A percentile compares a stretch with the other conserved stretches of the same genome.
These are phyloP conservation scores for Urocolius indicus DNA, from an alignment of 2,113 vertebrate species.

Conservation along the genomic window DNA sequence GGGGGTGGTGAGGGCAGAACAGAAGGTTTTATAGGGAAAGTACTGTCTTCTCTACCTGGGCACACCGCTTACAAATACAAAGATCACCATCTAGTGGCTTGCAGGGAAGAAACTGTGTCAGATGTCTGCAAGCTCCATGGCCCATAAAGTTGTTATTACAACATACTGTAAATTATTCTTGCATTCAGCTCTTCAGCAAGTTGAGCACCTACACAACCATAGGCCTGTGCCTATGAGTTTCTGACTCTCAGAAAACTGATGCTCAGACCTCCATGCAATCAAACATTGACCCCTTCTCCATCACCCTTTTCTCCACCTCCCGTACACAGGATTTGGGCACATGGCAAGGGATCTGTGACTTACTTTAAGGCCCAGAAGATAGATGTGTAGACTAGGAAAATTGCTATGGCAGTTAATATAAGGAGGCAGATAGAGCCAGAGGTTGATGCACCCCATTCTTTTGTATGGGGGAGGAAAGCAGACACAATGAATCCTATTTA, in stretches of 20 bases:
- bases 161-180: neutral
- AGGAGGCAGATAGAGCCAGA: neutral
- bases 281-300: neutral
- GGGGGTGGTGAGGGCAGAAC: too few relatives aligned
- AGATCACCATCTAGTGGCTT: slow-evolving; percentile 70
- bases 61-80: slow-evolving; percentile 60
- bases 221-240: neutral
- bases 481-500: neutral
- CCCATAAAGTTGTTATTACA: slow-evolving; percentile 18
- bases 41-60: slow-evolving; percentile 7
- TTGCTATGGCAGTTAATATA: neutral
- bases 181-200: neutral
- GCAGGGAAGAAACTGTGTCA: slow-evolving; percentile 12
- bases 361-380: neutral
- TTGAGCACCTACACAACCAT: neutral
- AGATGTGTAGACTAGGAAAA: neutral
- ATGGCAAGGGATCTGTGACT: neutral
- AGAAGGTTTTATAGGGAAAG: neutral
- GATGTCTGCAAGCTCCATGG: neutral
- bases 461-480: neutral
- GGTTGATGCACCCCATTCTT: neutral
- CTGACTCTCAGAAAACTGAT: neutral
- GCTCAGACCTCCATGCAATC: fast-evolving
- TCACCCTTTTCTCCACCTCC: neutral
- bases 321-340: neutral